Evolutionary conservation across 2,113 vertebrate genomes (phyloP), one percentile per base, ranked within the genome.

Genomic region (Pampusana beccarii): DNA sequence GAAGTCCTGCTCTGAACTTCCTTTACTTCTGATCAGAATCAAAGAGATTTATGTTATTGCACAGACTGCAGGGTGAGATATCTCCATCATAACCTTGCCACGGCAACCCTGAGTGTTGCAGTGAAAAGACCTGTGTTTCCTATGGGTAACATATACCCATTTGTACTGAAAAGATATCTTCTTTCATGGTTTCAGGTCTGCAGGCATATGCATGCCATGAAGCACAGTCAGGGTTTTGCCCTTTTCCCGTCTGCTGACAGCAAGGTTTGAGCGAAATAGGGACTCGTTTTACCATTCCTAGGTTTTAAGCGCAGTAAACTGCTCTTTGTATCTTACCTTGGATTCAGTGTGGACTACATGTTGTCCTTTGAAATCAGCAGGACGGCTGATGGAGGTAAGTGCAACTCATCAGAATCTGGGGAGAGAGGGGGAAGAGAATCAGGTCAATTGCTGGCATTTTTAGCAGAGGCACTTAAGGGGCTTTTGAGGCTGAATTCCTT

Each of bases 401-500:
- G 38, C 25, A 82, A 6, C 23, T 71, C 62, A 2, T 54, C 36
- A 67, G 86, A 80, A 33, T 33, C 33, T 34, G 42, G 20, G 29
- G 36, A 64, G 33, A 57, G 62, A 88, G 9, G 19, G 46, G 25
- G n/a, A 61, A 25, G 57, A 89, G 36, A 85, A 85, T 33, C 58
- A 67, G 61, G 57, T 61, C 87, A 85, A 7, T 54, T 34, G 8
- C 13, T 95, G 80, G 38, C 77, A 65, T 89, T 91, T 93, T 86
- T 72, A 94, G 70, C 70, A 85, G 84, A 15, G 36, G n/a, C 0
- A 1, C 62, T 72, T 54, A 31, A 85, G n/a, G 53, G 61, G 11
- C 12, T 92, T 92, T 74, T 82, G 87, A 91, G 53, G 40, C n/a
- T 85, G 57, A 67, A 81, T 81, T 93, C 83, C 69, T 53, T 79